phyloP scores from a whole-genome alignment of 2,888 invertebrate genomes.

The Miltochrista miniata region DNA sequence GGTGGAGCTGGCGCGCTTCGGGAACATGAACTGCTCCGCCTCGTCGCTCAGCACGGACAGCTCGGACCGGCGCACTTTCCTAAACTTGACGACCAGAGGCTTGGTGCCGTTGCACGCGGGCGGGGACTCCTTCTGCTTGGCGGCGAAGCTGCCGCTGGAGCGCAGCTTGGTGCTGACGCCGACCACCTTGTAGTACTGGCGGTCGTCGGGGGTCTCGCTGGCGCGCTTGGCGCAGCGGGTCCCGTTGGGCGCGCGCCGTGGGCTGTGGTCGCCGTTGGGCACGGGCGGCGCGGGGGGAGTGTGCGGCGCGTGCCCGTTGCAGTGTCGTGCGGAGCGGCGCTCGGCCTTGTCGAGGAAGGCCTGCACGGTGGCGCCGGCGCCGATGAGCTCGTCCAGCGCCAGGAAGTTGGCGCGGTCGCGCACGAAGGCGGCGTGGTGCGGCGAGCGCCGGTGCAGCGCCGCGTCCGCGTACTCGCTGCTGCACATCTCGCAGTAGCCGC shows the following conservation, averaged over 20 bases:
- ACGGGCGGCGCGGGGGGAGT: slow-evolving; percentile 59
- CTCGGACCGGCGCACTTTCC: slow-evolving; percentile 89
- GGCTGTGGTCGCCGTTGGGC: slow-evolving; percentile 55
- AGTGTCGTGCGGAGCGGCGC: slow-evolving; percentile 46
- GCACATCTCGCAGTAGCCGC: slow-evolving; percentile 92
- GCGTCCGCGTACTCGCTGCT: slow-evolving; percentile 88
- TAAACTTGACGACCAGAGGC: slow-evolving; percentile 88
- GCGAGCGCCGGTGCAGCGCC: slow-evolving; percentile 88
- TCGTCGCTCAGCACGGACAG: slow-evolving; percentile 91
- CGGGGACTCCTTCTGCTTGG: slow-evolving; percentile 60
- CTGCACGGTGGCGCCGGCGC: slow-evolving; percentile 85
- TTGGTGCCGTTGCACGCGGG: slow-evolving; percentile 82
- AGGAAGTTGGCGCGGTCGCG: slow-evolving; percentile 90
- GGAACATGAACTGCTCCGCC: slow-evolving; percentile 94
- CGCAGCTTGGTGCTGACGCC: slow-evolving; percentile 87
- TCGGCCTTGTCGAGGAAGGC: slow-evolving; percentile 85
- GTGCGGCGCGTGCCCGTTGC: slow-evolving; percentile 33
- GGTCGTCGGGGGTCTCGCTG: slow-evolving; percentile 51
- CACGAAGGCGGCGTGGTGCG: slow-evolving; percentile 89
- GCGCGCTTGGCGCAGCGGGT: slow-evolving; percentile 62
- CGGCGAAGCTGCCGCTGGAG: slow-evolving; percentile 80
- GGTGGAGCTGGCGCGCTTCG: slow-evolving; percentile 85
- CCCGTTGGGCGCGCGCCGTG: slow-evolving; percentile 60
- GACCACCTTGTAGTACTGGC: slow-evolving; percentile 88
- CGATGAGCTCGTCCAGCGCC: slow-evolving; percentile 88